Evolutionary conservation across 2,797 vertebrate species (phyloP).

Genomic region (Limosa lapponica): DNA sequence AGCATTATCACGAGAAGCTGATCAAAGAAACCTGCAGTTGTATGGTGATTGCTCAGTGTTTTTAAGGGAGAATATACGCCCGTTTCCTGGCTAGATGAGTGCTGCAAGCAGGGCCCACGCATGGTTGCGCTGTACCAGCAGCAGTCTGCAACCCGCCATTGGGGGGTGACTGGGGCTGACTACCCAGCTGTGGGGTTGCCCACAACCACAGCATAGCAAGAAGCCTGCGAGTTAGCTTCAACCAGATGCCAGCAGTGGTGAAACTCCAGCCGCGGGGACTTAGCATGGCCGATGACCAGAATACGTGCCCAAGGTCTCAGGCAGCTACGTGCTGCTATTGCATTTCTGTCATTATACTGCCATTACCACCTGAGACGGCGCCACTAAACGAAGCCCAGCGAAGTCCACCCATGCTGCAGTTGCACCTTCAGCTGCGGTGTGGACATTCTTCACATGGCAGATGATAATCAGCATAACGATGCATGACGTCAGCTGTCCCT

Average conservation of each 20-base stretch:
- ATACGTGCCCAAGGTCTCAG: rapidly evolving
- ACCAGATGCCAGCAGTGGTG: neutral
- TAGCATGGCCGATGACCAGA: neutral
- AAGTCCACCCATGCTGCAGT: neutral
- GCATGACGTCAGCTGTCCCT: neutral
- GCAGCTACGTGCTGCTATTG: neutral
- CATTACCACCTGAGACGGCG: rapidly evolving
- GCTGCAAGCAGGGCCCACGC: neutral
- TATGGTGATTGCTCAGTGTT: neutral
- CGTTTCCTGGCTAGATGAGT: neutral
- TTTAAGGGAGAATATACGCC: neutral
- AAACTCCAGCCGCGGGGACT: neutral
- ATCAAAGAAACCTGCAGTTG: neutral
- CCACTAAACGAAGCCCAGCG: rapidly evolving
- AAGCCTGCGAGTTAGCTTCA: neutral
- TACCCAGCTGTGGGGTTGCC: neutral
- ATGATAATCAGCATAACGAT: neutral
- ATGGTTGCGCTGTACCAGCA: neutral
- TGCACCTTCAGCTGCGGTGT: neutral
- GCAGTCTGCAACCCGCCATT: neutral
- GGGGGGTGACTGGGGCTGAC: neutral
- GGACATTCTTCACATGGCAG: neutral
- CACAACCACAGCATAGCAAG: rapidly evolving
- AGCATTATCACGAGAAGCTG: rapidly evolving
- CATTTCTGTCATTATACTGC: neutral